These are phyloP conservation scores for Drosophila bunnanda DNA, from an alignment of 2,888 invertebrate species.

Conservation along the genomic window DNA sequence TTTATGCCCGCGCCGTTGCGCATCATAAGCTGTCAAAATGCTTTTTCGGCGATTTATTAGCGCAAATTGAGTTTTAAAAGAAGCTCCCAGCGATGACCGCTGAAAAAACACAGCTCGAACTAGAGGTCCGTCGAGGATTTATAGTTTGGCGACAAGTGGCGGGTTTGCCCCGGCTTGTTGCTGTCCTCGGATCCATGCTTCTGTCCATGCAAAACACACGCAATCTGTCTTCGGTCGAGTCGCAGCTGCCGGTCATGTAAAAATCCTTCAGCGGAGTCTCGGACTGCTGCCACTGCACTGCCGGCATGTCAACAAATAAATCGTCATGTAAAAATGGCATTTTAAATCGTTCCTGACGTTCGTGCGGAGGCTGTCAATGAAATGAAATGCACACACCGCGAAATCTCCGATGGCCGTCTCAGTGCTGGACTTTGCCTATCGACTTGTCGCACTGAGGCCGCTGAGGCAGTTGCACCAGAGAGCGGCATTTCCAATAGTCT, in stretches of 20 bases:
- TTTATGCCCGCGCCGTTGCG: conserved; percentile 77
- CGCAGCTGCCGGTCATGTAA: conserved; percentile 56
- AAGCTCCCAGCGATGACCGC: conserved; percentile 47
- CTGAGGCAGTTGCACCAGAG: conserved; percentile 8
- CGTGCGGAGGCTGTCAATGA: conserved; percentile 76
- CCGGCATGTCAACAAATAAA: conserved; percentile 79
- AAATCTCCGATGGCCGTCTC: conserved; percentile 16
- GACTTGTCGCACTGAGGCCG: conserved; percentile 12
- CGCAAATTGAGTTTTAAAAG: conserved; percentile 84
- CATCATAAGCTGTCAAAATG: conserved; percentile 83
- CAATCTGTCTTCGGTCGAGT: conserved; percentile 64
- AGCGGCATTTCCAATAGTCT: conserved; percentile 25
- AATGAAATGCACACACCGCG: conserved; percentile 72
- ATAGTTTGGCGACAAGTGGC: conserved; percentile 63
- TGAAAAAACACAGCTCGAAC: conserved; percentile 22
- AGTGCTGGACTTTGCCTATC: conserved; percentile 31
- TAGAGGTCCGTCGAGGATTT: conserved; percentile 46
- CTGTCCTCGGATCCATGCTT: conserved; percentile 12
- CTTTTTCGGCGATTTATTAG: conserved; percentile 83
- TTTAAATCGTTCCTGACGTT: conserved; percentile 83
- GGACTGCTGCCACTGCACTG: conserved; percentile 38
- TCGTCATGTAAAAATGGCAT: conserved; percentile 82
- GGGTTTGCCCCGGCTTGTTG: neutral
- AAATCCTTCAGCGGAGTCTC: conserved; percentile 49
- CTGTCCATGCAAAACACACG: conserved; percentile 60